Evolutionary conservation across 2,113 vertebrate genomes (phyloP).

Genomic region (Indicator maculatus): DNA sequence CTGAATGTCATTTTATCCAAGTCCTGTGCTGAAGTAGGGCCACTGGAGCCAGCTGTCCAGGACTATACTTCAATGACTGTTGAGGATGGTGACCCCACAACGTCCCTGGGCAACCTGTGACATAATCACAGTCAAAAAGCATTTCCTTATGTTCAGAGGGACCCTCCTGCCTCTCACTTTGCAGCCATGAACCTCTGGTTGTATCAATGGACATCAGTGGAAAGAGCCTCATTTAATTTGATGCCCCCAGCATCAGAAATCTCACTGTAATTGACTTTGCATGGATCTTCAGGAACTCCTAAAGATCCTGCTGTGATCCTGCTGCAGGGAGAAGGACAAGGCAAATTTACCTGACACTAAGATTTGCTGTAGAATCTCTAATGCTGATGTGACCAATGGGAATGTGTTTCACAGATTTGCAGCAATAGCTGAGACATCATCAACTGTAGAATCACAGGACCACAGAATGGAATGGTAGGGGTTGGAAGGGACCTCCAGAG

Average conservation of each 20-base stretch:
- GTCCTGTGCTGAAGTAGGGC: not conserved
- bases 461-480: too few species aligned
- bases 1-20: not conserved
- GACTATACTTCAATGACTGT: rapidly evolving
- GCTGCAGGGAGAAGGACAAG: not conserved
- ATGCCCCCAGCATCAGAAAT: not conserved
- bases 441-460: too few species aligned
- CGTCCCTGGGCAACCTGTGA: not conserved
- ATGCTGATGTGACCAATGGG: not conserved
- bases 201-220: too few species aligned
- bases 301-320: not conserved
- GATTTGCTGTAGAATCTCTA: not conserved
- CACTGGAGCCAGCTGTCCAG: not conserved
- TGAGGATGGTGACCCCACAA: not conserved
- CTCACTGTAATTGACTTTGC: not conserved
- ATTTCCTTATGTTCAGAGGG: not conserved
- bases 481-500: too few species aligned
- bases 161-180: not conserved
- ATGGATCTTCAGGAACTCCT: not conserved
- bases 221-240: not conserved
- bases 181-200: not conserved
- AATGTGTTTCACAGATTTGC: not conserved
- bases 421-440: not conserved
- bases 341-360: not conserved
- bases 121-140: not conserved